Evolutionary conservation across 2,888 invertebrate genomes (phyloP), one percentile per base, ranked within the genome.

Genomic region (Elegia similella): DNA sequence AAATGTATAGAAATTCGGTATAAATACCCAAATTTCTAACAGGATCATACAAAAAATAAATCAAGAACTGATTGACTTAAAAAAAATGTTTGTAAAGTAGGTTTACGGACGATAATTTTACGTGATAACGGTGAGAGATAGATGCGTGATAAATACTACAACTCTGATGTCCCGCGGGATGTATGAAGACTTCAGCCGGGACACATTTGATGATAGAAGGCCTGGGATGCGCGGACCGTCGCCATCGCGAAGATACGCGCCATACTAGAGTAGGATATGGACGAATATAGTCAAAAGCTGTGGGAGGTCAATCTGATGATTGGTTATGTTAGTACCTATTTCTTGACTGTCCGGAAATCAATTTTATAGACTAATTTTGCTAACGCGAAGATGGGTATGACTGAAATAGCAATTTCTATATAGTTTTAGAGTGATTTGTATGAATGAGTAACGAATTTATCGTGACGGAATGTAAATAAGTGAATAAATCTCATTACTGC

Each of bases 221-320:
- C 95, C 95, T 66, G 94, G 94, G 63, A 94, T 96, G 93, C 94
- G 96, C 72, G 96, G 96, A 75, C 95, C 96, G 47, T 96, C 96
- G 60, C 96, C 96, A 61, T 95, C 96, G 69, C 94, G 96, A 87
- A 94, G 96, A 88, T 97, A 96, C 89, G 96, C 96, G 83, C 96
- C 96, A 67, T 96, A 96, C 92, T 96, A 93, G 72, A 44, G 29
- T 52, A 50, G 50, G 29, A 54, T 63, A 59, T 63, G n/a, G 46
- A 23, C 23, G 23, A 23, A 23, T 23, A 56, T 38, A 38, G 63
- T 66, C 74, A 75, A 15, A n/a, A 70, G 58, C 72, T 69, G 71
- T 60, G 66, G n/a, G 66, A 73, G 67, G 67, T 66, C 57, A 57
- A 55, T 29, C 30, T 13, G 23, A 29, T 10, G 42, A 38, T n/a